Base-by-base conservation (phyloP, 2,888 invertebrate species). In the Leucozona laternaria region DNA sequence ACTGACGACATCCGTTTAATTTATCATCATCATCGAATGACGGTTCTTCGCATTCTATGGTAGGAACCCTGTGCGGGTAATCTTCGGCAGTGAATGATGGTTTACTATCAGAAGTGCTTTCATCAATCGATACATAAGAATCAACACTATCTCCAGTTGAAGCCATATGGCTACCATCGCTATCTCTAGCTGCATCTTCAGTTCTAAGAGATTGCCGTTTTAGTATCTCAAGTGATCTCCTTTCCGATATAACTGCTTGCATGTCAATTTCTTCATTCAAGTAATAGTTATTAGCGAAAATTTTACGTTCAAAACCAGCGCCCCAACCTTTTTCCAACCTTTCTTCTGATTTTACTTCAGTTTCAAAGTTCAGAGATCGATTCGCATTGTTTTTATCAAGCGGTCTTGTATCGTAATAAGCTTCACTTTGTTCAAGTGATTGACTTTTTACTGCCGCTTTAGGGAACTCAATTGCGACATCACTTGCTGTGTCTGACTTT, bases 181-280 rank as follows among this genome's bases (percentile, higher is more conserved):
- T 89, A 34, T 91, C 90, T 45, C 90, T 90, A 17, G 91, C 91
- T 1, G 92, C 91, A 73, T 92, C 92, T 88, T 93, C 94, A 2
- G 93, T 93, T 22, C 92, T 93, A 86, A 93, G 92, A 6, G 94
- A 93, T 90, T 94, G 93, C 82, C 94, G 93, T 89, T 94, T 95
- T 34, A 94, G 93, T 78, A 95, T 93, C 89, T 95, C 95, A 48
- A 95, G 93, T 90, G 95, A 95, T 58, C 94, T 93, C 58, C 94
- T 93, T 91, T 94, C 94, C 82, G 94, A 94, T 82, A 94, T 95
- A 0, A 95, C 93, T 22, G 94, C 95, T 89, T 95, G 95, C 88
- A 94, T 95, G 89, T 95, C 95, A 40, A 92, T 92, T 75, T 93
- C 93, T 84, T 93, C 93, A 17, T 90, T 91, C 0, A 91, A 90